Evolutionary conservation across 1,140 invertebrate genomes (phyloP).

Genomic region (Drosophila mauritiana): DNA sequence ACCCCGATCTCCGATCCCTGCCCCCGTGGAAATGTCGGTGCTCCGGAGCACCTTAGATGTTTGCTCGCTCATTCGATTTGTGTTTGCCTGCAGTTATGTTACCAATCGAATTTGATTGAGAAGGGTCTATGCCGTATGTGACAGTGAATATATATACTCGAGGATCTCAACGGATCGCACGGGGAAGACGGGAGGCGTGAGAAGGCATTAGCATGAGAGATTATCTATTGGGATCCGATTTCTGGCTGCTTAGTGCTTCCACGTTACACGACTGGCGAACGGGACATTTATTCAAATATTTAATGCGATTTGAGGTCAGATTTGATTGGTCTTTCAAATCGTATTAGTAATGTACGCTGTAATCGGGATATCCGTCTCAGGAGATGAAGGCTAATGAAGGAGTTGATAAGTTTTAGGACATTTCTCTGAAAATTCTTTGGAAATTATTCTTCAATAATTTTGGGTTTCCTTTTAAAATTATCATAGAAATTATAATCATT

Average conservation of each 20-base stretch:
- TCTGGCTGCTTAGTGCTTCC: constrained; percentile 27
- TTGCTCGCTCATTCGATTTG: constrained; percentile 55
- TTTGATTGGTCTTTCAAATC: constrained; percentile 31
- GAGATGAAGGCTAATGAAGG: constrained; percentile 9
- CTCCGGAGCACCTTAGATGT: constrained; percentile 72
- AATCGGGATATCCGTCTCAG: constrained; percentile 24
- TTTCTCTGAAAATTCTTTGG: constrained; percentile 11
- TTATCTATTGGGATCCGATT: constrained; percentile 44
- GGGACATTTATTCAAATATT: constrained; percentile 36
- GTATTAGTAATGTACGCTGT: constrained; percentile 15
- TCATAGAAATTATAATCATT: neutral
- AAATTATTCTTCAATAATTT: neutral
- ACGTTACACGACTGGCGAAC: constrained; percentile 25
- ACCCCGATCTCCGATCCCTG: constrained; percentile 2
- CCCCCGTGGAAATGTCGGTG: constrained; percentile 26
- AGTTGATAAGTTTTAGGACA: neutral
- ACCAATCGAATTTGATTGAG: constrained; percentile 67
- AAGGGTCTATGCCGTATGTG: constrained; percentile 67
- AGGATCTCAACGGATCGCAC: constrained; percentile 25
- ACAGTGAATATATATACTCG: constrained; percentile 50
- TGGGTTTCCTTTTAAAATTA: neutral
- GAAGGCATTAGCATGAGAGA: constrained; percentile 49
- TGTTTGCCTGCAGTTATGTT: constrained; percentile 60
- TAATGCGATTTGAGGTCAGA: constrained; percentile 36
- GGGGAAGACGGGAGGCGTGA: constrained; percentile 44